Base-by-base conservation (phyloP, 2,888 invertebrate genomes). In the Sphaerophoria taeniata region DNA sequence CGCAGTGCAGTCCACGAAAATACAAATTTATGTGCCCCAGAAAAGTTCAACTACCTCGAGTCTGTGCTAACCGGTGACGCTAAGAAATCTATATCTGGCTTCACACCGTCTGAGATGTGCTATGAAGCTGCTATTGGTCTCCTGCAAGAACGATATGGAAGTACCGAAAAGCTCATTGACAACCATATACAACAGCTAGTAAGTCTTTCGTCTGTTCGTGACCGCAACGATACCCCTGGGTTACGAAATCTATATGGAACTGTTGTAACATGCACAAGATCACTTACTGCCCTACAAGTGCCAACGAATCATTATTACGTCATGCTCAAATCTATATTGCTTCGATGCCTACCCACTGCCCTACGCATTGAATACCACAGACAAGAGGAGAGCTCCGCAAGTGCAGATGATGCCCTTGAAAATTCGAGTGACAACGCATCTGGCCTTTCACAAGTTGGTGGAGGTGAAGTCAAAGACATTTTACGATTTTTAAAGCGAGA, bases 31-130 rank as follows among this genome's bases (percentile, higher is more conserved):
- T 60, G 14, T 12, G 33, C 75, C 0, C 12, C 75, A 7, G 75
- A 76, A 45, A 67, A 67, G 16, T 67, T 74, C 31, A 67, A 55
- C 24, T 73, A 74, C 24, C 24, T 73, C 45, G 73, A 76, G 31
- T 69, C 75, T 34, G 58, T 60, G 31, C 34, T 76, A 0, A 69
- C 51, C 0, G 75, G 53, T 12, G 69, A 76, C 12, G 69, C 69
- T 0, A 69, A 49, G 24, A 75, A 60, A 43, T 34, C 33, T 7
- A 65, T 74, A 6, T 51, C 55, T 24, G 74, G 74, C 6, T 69
- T 69, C 43, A 69, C 51, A 0, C 75, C 55, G 14, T 56, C 55
- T 14, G 34, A 51, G 36, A 45, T 43, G 55, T 63, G 55, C 45
- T 63, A 73, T 6, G 63, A 67, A 1, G 31, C 51, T 2, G 67